Conservation (phyloP, 2,888 invertebrate species). For the Cryptus armator region DNA sequence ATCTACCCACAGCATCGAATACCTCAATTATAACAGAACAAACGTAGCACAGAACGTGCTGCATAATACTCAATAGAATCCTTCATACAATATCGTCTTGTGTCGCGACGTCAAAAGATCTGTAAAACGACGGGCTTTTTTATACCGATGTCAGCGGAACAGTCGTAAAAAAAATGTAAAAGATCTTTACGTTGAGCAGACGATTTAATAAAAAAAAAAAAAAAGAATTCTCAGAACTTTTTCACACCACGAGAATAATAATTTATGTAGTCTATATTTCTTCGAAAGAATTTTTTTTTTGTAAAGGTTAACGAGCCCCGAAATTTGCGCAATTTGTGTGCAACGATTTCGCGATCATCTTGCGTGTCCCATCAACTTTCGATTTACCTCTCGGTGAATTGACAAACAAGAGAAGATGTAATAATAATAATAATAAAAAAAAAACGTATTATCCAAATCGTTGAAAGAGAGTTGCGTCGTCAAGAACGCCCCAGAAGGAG, state of each 20-base stretch:
- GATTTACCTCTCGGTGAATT: conserved; percentile 14
- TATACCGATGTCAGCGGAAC: background rate
- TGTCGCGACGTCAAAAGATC: background rate
- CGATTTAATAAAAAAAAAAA: background rate
- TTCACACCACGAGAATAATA: background rate
- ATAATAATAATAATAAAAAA: background rate
- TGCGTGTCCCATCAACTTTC: conserved; percentile 20
- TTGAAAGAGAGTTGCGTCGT: conserved; percentile 35
- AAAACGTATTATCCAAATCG: conserved; percentile 7
- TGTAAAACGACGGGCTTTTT: background rate
- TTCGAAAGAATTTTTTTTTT: background rate
- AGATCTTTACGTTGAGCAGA: background rate
- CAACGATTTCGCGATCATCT: background rate
- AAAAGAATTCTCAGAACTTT: background rate
- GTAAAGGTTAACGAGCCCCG: conserved; percentile 12
- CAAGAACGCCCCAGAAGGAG: conserved; percentile 16
- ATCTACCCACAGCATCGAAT: conserved; percentile 38
- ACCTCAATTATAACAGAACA: conserved; percentile 42
- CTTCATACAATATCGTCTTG: background rate
- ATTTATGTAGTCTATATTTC: background rate
- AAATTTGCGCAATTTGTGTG: conserved; percentile 18
- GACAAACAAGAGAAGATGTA: conserved; percentile 11
- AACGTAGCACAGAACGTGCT: background rate
- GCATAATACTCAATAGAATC: conserved; percentile 10
- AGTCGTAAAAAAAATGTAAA: background rate